Conservation (phyloP, 2,888 invertebrate genomes). For the Allolobophora icterica region DNA sequence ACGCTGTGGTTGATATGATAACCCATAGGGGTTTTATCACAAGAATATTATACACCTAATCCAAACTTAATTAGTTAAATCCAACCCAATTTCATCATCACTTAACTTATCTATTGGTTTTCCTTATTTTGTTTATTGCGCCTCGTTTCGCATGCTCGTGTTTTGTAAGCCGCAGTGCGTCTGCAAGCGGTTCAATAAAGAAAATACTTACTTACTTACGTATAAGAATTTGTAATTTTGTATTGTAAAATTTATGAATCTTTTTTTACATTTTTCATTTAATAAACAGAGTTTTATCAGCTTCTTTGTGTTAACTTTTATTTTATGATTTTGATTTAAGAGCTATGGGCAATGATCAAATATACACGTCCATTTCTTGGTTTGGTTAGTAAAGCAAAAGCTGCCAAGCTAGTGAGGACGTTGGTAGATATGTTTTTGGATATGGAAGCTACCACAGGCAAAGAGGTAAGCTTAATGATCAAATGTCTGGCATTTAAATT, state of each 20-base stretch:
- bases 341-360: constrained; percentile 79
- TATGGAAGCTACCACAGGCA: constrained; percentile 92
- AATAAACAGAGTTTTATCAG: neutral
- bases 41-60: no score
- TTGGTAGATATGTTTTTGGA: constrained; percentile 96
- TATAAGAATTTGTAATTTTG: no score
- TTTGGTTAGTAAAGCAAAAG: constrained; percentile 96
- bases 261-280: neutral
- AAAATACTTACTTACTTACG: no score
- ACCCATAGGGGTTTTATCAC: no score
- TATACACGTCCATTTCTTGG: constrained; percentile 92
- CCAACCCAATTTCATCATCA: no score
- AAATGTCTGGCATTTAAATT: neutral
- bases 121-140: no score
- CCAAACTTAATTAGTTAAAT: no score
- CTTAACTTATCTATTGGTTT: no score
- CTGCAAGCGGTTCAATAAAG: no score
- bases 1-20: no score
- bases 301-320: neutral
- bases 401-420: constrained; percentile 94
- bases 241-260: neutral
- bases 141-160: no score
- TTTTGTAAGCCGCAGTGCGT: no score
- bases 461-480: constrained; percentile 73
- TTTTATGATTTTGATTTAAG: constrained; percentile 52